phyloP scores from a whole-genome alignment of 2,797 vertebrate genomes.

The Sitta carolinensis region DNA sequence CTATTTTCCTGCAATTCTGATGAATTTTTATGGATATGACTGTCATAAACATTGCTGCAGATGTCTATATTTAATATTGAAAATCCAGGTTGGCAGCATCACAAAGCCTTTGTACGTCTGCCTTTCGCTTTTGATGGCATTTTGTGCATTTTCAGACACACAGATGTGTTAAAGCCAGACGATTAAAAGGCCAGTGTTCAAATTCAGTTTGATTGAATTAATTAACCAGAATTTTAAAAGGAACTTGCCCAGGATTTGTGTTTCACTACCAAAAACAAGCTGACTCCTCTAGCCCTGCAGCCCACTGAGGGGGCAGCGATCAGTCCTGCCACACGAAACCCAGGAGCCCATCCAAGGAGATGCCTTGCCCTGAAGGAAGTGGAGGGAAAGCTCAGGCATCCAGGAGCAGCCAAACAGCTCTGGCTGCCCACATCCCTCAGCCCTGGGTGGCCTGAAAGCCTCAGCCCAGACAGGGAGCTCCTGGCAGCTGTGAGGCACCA shows the following conservation, averaged over 20 bases:
- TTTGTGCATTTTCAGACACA: not conserved
- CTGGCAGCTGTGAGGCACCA: not conserved
- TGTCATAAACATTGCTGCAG: not conserved
- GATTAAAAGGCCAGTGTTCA: not conserved
- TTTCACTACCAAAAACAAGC: not conserved
- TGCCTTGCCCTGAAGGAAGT: not conserved
- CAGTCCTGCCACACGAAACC: rapidly evolving
- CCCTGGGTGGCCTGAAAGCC: not conserved
- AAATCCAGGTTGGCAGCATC: not conserved
- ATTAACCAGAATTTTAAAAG: not conserved
- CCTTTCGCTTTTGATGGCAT: rapidly evolving
- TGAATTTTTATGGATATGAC: not conserved
- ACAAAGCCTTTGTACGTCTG: rapidly evolving
- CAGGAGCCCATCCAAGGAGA: not conserved
- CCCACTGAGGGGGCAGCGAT: not conserved
- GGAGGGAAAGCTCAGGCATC: not conserved
- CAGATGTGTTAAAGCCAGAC: not conserved
- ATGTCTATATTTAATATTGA: not conserved
- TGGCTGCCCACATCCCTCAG: rapidly evolving
- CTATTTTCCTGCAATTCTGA: not conserved
- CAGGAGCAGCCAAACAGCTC: rapidly evolving
- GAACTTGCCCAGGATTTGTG: not conserved
- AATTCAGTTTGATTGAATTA: not conserved
- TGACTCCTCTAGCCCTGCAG: not conserved
- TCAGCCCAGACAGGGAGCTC: not conserved